Evolutionary conservation across 2,113 vertebrate species (phyloP).

Genomic region (Ornithorhynchus anatinus): DNA sequence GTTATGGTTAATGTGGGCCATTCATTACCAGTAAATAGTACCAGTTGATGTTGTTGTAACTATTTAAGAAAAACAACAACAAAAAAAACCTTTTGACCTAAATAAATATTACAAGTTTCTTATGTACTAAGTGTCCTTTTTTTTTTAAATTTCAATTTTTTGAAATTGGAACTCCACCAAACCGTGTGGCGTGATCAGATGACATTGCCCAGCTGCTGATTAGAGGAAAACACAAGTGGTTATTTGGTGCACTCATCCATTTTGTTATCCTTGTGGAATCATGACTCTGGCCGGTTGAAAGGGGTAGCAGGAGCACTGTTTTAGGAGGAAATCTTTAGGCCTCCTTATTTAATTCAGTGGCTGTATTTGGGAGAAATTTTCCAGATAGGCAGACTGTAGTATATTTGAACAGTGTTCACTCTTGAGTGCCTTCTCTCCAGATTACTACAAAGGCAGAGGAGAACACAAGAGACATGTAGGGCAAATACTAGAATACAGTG

Average conservation of each 20-base stretch:
- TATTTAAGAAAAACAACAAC: conserved; percentile 2
- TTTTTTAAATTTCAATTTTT: background rate
- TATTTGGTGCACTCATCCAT: background rate
- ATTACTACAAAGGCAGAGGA: background rate
- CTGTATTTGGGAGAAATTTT: too few species aligned
- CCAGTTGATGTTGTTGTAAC: background rate
- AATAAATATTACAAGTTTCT: background rate
- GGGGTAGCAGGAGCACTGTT: background rate
- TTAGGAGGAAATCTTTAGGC: background rate
- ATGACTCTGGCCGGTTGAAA: background rate
- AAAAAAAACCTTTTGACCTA: background rate
- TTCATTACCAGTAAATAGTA: conserved; percentile 27
- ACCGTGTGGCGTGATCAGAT: rapidly evolving
- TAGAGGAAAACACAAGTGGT: background rate
- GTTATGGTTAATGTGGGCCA: conserved; percentile 14
- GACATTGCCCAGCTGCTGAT: rapidly evolving
- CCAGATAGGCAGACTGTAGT: too few species aligned
- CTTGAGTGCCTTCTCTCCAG: too few species aligned
- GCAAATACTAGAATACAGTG: too few species aligned
- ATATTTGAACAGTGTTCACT: too few species aligned
- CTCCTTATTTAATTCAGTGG: too few species aligned
- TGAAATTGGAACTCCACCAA: background rate
- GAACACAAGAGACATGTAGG: too few species aligned
- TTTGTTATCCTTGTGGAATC: background rate
- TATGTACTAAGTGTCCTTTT: background rate